Conservation (phyloP, 2,797 vertebrate species). For the Ctenopoma multispine region DNA sequence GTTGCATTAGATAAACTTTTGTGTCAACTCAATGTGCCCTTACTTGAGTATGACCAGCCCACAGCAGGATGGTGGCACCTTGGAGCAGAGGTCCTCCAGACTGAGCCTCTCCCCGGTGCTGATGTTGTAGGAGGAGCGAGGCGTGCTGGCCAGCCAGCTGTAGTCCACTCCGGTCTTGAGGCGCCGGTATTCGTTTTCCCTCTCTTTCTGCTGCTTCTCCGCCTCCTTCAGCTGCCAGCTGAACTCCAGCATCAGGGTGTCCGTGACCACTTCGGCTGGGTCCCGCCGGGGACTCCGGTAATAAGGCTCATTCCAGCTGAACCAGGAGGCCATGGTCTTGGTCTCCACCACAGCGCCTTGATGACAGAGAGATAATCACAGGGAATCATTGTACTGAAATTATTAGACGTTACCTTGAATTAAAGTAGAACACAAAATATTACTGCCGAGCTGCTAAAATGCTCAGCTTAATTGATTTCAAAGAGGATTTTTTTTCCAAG, state of each 20-base stretch:
- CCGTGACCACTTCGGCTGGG: slow-evolving; percentile 90
- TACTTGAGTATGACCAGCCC: slow-evolving; percentile 94
- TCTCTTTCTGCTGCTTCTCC: slow-evolving; percentile 89
- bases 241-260: slow-evolving; percentile 97
- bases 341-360: slow-evolving; percentile 36
- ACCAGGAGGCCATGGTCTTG: slow-evolving; percentile 89
- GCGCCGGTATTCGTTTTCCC: slow-evolving; percentile 86
- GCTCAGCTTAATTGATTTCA: slow-evolving; percentile 2
- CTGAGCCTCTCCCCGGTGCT: slow-evolving; percentile 89
- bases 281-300: slow-evolving; percentile 83
- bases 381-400: background rate
- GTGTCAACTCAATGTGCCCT: slow-evolving; percentile 12
- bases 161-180: slow-evolving; percentile 94
- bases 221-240: slow-evolving; percentile 94
- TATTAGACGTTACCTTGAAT: background rate
- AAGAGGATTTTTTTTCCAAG: background rate
- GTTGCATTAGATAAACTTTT: background rate
- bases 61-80: slow-evolving; percentile 92
- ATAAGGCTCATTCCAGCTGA: slow-evolving; percentile 88
- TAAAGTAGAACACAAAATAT: background rate
- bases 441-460: background rate
- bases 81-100: slow-evolving; percentile 92
- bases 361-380: background rate
- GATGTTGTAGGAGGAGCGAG: slow-evolving; percentile 87
- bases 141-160: slow-evolving; percentile 92